Base-by-base conservation (phyloP, 2,888 invertebrate genomes). In the Pseudanteris insignis region DNA sequence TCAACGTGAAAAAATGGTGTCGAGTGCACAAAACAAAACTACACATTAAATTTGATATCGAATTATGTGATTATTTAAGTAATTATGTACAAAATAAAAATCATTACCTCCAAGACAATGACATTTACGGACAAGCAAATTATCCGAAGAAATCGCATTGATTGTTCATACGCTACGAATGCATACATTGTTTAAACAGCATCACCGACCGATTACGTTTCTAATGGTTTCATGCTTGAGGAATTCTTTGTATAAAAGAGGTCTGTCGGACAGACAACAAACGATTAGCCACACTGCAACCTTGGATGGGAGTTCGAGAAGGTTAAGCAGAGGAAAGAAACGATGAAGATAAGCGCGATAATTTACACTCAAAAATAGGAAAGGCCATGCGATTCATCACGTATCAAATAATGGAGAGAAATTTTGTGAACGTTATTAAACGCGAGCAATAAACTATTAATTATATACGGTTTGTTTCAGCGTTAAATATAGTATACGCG, bases 161-260 rank as follows among this genome's bases (percentile, higher is more conserved):
- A 21, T 7, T 9, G 26, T 26, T 21, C 24, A 24, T 24, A 36
- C 33, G 3, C 28, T 28, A 37, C 9, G 24, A 14, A 30, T 12
- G 26, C 12, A 33, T 33, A 44, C 44, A 48, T 48, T 50, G 50
- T 58, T 58, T 44, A 37, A 48, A 21, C 34, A 44, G 50, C 14
- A 30, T 13, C 30, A 30, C 18, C 37, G 34, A 43, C 14, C 51
- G 47, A 53, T 60, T 60, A 60, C 41, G 53, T 53, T 53, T 60
- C 59, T 60, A 60, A 60, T 60, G 53, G 53, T 60, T 60, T 60
- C 60, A 60, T 60, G 53, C 53, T 60, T 60, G 60, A 60, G 60
- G 41, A 53, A 60, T 60, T 60, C 53, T 53, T 53, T 47, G 53
- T 60, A 48, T 41, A 48, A 60, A 53, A 53, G 53, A 48, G 53